Conservation (phyloP, 2,797 vertebrate species). For the Urophycis tenuis region DNA sequence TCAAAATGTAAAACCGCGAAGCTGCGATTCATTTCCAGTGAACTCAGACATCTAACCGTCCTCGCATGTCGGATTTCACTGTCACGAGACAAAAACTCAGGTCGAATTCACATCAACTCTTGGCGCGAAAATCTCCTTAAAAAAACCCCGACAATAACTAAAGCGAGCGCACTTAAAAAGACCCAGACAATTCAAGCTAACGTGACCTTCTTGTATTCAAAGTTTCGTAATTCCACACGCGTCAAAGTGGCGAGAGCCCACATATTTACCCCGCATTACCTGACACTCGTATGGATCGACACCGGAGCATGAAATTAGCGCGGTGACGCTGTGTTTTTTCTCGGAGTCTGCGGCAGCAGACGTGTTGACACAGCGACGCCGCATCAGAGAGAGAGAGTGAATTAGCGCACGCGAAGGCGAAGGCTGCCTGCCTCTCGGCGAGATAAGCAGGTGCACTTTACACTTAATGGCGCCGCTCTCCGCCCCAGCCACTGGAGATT, state of each 20-base stretch:
- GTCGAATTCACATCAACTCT: neutral
- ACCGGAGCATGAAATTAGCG: neutral
- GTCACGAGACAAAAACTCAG: neutral
- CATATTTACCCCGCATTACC: neutral
- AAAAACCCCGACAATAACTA: neutral
- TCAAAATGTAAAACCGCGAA: neutral
- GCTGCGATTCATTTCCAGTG: neutral
- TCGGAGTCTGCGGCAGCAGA: neutral
- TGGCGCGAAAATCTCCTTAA: neutral
- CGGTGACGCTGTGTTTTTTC: neutral
- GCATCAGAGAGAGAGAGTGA: constrained; percentile 3
- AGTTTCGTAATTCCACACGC: neutral
- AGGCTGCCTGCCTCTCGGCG: neutral
- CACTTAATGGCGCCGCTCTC: neutral
- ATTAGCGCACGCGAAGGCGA: neutral
- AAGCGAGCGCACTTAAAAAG: neutral
- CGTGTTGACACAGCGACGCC: neutral
- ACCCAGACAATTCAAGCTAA: neutral
- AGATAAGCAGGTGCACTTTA: constrained; percentile 3
- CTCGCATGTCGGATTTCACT: neutral
- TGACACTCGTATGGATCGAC: neutral
- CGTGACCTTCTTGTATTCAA: neutral
- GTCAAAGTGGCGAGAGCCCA: neutral
- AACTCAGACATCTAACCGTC: constrained; percentile 8
- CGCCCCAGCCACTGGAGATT: neutral